A percentile compares a stretch with the other conserved stretches of the same genome.
phyloP scores from a whole-genome alignment of 1,140 invertebrate species.

The Neotoxoptera formosana region DNA sequence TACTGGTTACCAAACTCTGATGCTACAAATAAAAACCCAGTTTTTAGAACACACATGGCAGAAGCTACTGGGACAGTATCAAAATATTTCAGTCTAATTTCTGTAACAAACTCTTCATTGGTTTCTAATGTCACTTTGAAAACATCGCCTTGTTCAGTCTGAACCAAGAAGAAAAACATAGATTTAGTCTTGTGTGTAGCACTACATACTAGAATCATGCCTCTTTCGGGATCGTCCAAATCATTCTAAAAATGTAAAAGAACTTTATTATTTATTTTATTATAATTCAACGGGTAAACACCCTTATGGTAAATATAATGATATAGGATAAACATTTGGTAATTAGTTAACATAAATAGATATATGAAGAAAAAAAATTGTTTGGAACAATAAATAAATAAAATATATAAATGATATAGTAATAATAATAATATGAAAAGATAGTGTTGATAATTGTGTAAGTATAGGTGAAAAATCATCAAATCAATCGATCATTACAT shows the following conservation, averaged over 20 bases:
- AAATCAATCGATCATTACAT: neutral
- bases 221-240: conserved; percentile 98
- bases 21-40: conserved; percentile 98
- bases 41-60: conserved; percentile 97
- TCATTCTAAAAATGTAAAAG: conserved; percentile 77
- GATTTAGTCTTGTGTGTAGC: conserved; percentile 99
- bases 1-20: conserved; percentile 99
- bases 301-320: too few species aligned
- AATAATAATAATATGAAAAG: too few species aligned
- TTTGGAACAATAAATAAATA: too few species aligned
- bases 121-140: conserved; percentile 99
- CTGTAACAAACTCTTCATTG: conserved; percentile 97
- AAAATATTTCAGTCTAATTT: conserved; percentile 99
- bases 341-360: too few species aligned
- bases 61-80: conserved; percentile 97
- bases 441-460: too few species aligned
- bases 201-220: conserved; percentile 99
- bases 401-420: too few species aligned
- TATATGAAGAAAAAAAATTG: too few species aligned
- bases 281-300: too few species aligned
- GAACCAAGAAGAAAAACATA: conserved; percentile 96
- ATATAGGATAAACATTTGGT: too few species aligned
- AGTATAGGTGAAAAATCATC: too few species aligned
- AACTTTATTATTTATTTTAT: neutral
- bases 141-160: conserved; percentile 96